Conservation (phyloP, 2,888 invertebrate species). For the Anthophora plumipes region DNA sequence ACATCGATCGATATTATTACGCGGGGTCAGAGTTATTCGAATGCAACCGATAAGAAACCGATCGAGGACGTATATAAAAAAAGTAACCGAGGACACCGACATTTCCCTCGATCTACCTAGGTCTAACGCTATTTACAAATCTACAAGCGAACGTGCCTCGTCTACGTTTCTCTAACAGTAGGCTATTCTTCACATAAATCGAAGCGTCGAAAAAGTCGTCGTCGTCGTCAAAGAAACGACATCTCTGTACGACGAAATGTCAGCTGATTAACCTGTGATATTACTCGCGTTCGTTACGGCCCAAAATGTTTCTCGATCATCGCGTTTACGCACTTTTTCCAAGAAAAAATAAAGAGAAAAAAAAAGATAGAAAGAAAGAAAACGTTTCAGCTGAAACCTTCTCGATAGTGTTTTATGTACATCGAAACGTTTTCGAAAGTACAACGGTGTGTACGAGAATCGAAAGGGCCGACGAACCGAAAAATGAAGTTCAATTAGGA, state of each 20-base stretch:
- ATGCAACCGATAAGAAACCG: conserved; percentile 3
- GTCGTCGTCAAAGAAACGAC: conserved; percentile 24
- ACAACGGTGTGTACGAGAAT: not conserved
- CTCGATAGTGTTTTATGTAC: not conserved
- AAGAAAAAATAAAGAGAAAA: too few species aligned
- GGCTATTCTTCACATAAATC: conserved; percentile 50
- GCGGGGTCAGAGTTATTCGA: not conserved
- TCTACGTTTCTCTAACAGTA: conserved; percentile 49
- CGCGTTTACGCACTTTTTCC: not conserved
- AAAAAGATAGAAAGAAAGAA: too few species aligned
- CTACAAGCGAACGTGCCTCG: conserved; percentile 72
- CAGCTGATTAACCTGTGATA: not conserved
- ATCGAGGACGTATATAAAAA: conserved; percentile 36
- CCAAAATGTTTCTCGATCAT: not conserved
- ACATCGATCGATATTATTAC: not conserved
- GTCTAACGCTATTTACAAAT: conserved; percentile 72
- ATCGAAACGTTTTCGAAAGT: not conserved
- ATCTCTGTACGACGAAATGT: not conserved
- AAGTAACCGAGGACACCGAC: conserved; percentile 55
- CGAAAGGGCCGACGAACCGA: not conserved
- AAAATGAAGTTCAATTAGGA: not conserved
- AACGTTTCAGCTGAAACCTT: not conserved
- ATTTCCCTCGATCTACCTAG: conserved; percentile 55
- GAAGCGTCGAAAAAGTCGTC: conserved; percentile 49
- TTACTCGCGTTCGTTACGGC: not conserved